A percentile compares a stretch with the other conserved stretches of the same genome.
Evolutionary conservation across 2,888 invertebrate genomes (phyloP).

Genomic region (Tanypteryx hageni): DNA sequence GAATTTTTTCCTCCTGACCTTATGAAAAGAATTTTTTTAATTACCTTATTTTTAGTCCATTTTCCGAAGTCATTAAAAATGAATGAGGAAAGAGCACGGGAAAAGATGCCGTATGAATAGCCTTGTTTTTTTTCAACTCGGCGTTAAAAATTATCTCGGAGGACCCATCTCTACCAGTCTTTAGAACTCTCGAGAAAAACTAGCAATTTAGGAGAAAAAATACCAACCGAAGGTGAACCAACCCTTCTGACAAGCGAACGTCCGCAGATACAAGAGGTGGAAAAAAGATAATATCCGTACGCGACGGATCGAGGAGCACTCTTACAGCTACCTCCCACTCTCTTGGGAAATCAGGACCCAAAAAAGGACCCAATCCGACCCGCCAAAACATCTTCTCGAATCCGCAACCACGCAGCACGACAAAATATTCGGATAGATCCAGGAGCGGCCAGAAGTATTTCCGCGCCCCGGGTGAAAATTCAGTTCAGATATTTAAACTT

Average conservation of each 20-base stretch:
- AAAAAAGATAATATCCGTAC: neutral
- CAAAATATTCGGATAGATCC: too few relatives aligned
- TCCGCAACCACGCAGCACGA: too few relatives aligned
- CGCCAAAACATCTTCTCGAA: too few relatives aligned
- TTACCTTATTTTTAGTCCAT: neutral
- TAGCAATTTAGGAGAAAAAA: neutral
- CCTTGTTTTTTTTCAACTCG: neutral
- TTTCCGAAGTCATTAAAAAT: neutral
- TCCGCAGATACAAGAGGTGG: neutral
- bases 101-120: neutral
- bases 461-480: too few relatives aligned
- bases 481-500: too few relatives aligned
- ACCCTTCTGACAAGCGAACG: neutral
- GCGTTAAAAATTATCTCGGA: neutral
- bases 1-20: too few relatives aligned
- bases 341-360: neutral
- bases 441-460: too few relatives aligned
- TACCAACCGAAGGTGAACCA: neutral
- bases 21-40: too few relatives aligned
- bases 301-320: neutral
- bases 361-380: neutral
- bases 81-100: neutral
- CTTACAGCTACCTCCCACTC: neutral
- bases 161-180: neutral
- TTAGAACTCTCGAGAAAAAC: neutral